Base-by-base conservation (phyloP, 2,113 vertebrate species). In the Prietella phreatophila region DNA sequence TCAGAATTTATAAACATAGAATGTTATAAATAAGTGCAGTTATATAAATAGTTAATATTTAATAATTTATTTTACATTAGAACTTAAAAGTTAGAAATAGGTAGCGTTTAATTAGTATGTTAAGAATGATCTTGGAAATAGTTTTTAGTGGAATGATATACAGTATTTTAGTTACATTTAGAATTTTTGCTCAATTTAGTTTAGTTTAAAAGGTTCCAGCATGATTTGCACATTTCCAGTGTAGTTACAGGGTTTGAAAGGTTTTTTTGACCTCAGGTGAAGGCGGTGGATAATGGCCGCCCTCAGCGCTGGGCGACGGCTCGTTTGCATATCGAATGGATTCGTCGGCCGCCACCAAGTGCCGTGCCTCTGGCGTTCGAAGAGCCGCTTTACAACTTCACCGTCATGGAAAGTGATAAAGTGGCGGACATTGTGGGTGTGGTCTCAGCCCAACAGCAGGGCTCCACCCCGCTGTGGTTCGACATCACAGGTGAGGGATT, bases 281-380 rank as follows among this genome's bases (percentile, higher is more conserved):
- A 99, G 94, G 98, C 97, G 0, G 96, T 97, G 79, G 98, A 99
- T 93, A 99, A 98, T 0, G 98, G 98, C 1, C 97, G 98, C 39
- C 98, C 98, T 58, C 98, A 99, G 92, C 99, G 97, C 79, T 98
- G 96, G 42, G 96, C 97, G 8, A 97, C 97, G 0, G 97, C 97
- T 0, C 97, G 98, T 20, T 95, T 99, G 39, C 98, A 99, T 76
- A 98, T 99, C 0, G 98, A 99, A 90, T 99, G 98, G 98, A 97
- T 99, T 71, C 97, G 95, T 73, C 97, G 96, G 27, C 97, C 97
- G 0, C 87, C 90, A 0, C 94, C 97, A 3, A 96, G 95, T 0
- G 84, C 95, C 0, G 0, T 91, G 11, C 96, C 96, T 0, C 92
- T 98, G 88, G 94, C 95, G 25, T 99, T 99, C 0, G 97, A 98